phyloP scores from a whole-genome alignment of 2,797 vertebrate species.

The Rhinogobio ventralis region DNA sequence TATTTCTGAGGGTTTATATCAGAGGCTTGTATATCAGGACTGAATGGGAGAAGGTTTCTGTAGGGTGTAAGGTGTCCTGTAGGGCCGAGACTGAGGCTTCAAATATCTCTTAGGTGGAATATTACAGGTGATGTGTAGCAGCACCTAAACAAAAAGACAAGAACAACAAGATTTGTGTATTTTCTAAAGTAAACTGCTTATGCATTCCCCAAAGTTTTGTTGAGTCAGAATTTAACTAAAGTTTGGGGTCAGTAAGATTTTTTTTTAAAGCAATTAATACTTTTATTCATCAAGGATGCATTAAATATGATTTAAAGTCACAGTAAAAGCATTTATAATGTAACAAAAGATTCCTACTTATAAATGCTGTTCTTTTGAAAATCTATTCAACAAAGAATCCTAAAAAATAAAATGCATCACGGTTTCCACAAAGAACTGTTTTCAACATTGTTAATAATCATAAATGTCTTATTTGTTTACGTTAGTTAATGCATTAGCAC shows the following conservation, averaged over 20 bases:
- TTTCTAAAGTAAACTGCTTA: background rate
- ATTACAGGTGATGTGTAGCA: background rate
- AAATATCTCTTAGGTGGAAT: background rate
- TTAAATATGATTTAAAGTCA: too few relatives aligned
- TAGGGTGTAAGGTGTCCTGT: too few relatives aligned
- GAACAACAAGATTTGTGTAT: background rate
- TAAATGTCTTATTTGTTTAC: too few relatives aligned
- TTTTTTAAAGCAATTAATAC: background rate
- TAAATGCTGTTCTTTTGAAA: too few relatives aligned
- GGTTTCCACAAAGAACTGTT: too few relatives aligned
- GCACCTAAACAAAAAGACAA: fast-evolving
- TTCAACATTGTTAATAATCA: too few relatives aligned
- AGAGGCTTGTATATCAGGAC: background rate
- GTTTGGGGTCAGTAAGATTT: background rate
- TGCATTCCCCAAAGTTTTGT: too few relatives aligned
- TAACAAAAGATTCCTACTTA: too few relatives aligned
- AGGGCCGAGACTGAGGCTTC: background rate
- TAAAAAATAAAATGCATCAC: too few relatives aligned
- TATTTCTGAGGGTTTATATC: background rate
- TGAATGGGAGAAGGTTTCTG: conserved; percentile 20
- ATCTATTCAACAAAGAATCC: too few relatives aligned
- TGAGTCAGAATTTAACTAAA: background rate
- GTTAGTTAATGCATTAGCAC: too few relatives aligned
- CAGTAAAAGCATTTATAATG: too few relatives aligned
- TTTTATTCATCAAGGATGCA: background rate